A percentile compares a stretch with the other conserved stretches of the same genome.
Conservation (phyloP, 2,113 vertebrate genomes). For the Hoplias malabaricus region DNA sequence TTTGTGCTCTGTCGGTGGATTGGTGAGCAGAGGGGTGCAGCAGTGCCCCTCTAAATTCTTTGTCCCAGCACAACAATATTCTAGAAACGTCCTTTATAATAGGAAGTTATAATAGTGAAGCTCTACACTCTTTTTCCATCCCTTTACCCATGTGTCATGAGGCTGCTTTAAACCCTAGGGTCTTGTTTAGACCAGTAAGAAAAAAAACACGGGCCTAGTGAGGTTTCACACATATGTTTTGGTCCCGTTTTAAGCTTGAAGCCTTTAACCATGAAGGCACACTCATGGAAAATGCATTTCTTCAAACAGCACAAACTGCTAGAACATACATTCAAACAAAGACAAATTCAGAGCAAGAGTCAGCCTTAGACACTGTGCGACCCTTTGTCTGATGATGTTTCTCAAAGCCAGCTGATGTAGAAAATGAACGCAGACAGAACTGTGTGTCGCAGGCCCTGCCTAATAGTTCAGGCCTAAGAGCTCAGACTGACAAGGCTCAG, state of each 20-base stretch:
- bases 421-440: background rate
- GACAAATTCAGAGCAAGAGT: background rate
- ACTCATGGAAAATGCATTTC: too few species aligned
- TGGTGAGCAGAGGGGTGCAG: too few species aligned
- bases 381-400: background rate
- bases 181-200: conserved; percentile 12
- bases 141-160: background rate
- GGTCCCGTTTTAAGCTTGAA: background rate
- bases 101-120: background rate
- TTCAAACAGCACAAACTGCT: too few species aligned
- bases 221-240: background rate
- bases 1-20: too few species aligned
- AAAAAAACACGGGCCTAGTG: background rate
- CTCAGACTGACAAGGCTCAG: background rate
- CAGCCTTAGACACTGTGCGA: background rate
- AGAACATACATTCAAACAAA: too few species aligned
- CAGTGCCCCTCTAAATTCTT: too few species aligned
- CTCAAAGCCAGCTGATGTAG: background rate
- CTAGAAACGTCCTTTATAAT: too few species aligned
- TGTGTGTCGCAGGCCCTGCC: background rate
- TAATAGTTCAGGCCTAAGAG: background rate
- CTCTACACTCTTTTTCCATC: background rate
- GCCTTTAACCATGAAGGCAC: background rate
- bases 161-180: conserved; percentile 13
- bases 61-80: too few species aligned